These are phyloP conservation scores for Atta texana DNA, from an alignment of 1,140 invertebrate genomes.

Conservation along the genomic window DNA sequence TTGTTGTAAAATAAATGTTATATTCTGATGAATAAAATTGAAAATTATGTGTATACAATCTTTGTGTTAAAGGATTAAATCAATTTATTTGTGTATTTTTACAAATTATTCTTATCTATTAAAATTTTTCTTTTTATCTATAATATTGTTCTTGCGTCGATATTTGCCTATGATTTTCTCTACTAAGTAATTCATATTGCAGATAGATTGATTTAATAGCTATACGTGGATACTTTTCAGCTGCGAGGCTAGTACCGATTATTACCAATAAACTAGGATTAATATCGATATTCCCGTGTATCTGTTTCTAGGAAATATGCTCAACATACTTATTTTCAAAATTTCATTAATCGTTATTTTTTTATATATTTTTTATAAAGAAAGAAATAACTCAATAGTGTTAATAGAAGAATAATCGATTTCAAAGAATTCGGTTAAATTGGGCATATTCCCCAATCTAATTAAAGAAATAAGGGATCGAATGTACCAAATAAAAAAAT, in stretches of 20 bases:
- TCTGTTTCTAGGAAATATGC: slow-evolving; percentile 14
- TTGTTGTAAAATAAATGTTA: background rate
- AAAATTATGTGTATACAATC: slow-evolving; percentile 9
- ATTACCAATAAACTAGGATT: slow-evolving; percentile 42
- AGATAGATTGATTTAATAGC: slow-evolving; percentile 50
- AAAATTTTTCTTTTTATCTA: slow-evolving; percentile 21
- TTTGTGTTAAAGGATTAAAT: slow-evolving; percentile 35
- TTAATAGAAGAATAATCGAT: background rate
- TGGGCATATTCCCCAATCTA: no score
- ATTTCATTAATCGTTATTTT: background rate
- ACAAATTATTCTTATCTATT: slow-evolving; percentile 26
- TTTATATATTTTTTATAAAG: background rate
- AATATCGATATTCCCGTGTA: slow-evolving; percentile 8
- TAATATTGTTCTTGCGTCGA: slow-evolving; percentile 9
- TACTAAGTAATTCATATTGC: slow-evolving; percentile 42
- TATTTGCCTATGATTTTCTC: slow-evolving; percentile 22
- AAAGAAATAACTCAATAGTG: background rate
- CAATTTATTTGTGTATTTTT: slow-evolving; percentile 4
- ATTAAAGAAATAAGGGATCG: no score
- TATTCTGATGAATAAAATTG: background rate
- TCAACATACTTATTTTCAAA: background rate
- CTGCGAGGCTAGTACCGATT: slow-evolving; percentile 81
- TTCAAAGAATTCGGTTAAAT: no score
- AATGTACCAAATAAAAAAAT: no score
- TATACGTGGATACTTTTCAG: slow-evolving; percentile 75